These are phyloP conservation scores for Poecile atricapillus DNA, from an alignment of 2,113 vertebrate species.

Conservation along the genomic window DNA sequence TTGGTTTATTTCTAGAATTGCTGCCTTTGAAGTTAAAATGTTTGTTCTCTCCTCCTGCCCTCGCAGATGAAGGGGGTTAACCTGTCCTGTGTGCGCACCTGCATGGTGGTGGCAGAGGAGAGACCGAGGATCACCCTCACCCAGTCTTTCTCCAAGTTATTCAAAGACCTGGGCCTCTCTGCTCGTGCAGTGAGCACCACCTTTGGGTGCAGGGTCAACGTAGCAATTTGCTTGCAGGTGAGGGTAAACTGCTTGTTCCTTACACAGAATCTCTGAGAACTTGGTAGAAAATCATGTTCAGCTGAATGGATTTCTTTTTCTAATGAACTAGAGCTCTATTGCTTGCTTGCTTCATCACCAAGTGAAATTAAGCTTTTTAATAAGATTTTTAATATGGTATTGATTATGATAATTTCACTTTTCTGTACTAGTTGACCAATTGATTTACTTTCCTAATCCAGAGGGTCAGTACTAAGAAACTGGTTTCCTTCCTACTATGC, in stretches of 20 bases:
- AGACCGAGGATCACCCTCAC: constrained; percentile 87
- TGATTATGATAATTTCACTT: neutral
- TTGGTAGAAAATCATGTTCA: neutral
- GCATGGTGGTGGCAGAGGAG: constrained; percentile 98
- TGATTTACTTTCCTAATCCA: neutral
- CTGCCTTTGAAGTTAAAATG: neutral
- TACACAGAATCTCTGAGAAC: neutral
- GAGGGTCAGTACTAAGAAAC: neutral
- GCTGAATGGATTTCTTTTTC: neutral
- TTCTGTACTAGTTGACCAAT: neutral
- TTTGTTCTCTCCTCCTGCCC: neutral
- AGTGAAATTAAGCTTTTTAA: neutral
- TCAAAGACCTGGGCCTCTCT: constrained; percentile 93
- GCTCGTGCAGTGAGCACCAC: constrained; percentile 94
- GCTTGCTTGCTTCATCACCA: neutral
- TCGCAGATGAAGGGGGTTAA: constrained; percentile 87
- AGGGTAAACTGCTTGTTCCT: constrained; percentile 10
- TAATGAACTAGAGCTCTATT: neutral
- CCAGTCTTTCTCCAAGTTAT: constrained; percentile 95
- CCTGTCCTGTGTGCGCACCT: constrained; percentile 91
- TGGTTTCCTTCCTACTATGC: neutral
- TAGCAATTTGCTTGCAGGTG: constrained; percentile 96
- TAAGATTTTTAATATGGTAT: neutral
- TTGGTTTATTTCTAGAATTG: neutral
- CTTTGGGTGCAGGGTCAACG: constrained; percentile 94